These are phyloP conservation scores for Gnatocerus cornutus DNA, from an alignment of 2,888 invertebrate genomes.

Conservation along the genomic window DNA sequence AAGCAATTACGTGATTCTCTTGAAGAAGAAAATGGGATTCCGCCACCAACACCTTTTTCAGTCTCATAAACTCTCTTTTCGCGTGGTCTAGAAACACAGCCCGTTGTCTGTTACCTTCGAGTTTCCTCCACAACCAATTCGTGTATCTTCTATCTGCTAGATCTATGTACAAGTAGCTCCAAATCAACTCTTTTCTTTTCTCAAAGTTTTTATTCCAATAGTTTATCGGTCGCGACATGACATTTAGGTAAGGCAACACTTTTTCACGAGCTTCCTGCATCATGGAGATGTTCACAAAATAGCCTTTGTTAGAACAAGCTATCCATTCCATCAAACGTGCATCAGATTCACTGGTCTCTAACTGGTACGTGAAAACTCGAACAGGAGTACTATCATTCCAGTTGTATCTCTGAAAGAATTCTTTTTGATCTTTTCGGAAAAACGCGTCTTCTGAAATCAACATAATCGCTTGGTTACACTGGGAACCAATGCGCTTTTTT, in stretches of 20 bases:
- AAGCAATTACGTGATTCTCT: slow-evolving; percentile 57
- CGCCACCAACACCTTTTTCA: slow-evolving; percentile 56
- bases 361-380: slow-evolving; percentile 97
- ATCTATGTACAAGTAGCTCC: slow-evolving; percentile 98
- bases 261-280: slow-evolving; percentile 97
- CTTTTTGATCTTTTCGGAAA: slow-evolving; percentile 12
- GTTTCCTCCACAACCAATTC: slow-evolving; percentile 91
- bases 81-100: slow-evolving; percentile 79
- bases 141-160: slow-evolving; percentile 91
- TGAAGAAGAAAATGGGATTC: slow-evolving; percentile 59
- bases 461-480: slow-evolving; percentile 97
- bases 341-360: slow-evolving; percentile 87
- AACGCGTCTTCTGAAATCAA: slow-evolving; percentile 91
- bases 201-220: slow-evolving; percentile 70
- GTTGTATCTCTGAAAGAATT: slow-evolving; percentile 91
- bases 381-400: slow-evolving; percentile 83
- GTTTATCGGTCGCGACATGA: slow-evolving; percentile 96
- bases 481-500: slow-evolving; percentile 57
- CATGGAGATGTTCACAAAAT: slow-evolving; percentile 95
- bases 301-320: slow-evolving; percentile 97
- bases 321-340: slow-evolving; percentile 95
- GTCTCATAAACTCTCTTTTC: slow-evolving; percentile 70
- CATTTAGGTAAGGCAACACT: slow-evolving; percentile 93
- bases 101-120: slow-evolving; percentile 86
- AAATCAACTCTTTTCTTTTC: slow-evolving; percentile 86